Conservation (phyloP, 1,140 invertebrate species). For the Drosophila tani region DNA sequence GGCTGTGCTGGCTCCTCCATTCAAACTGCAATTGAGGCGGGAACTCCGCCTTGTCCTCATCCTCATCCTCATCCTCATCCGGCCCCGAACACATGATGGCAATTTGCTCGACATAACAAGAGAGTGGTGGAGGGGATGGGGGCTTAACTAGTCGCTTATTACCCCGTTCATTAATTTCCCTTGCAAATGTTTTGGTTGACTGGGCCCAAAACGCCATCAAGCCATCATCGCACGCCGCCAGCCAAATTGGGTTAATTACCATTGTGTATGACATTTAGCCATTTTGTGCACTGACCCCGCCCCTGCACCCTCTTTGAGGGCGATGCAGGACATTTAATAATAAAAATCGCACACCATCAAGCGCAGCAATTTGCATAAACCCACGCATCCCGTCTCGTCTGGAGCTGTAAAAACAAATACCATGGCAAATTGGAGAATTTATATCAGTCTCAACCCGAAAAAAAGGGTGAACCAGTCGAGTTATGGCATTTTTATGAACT, state of each 20-base stretch:
- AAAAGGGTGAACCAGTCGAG: slow-evolving; percentile 34
- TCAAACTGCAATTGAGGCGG: slow-evolving; percentile 31
- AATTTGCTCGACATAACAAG: slow-evolving; percentile 55
- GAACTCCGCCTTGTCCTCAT: neutral
- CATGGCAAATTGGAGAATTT: slow-evolving; percentile 69
- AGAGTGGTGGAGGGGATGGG: neutral
- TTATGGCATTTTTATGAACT: slow-evolving; percentile 74
- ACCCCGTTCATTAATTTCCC: slow-evolving; percentile 66
- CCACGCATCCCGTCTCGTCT: slow-evolving; percentile 39
- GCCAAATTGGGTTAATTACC: slow-evolving; percentile 75
- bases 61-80: neutral
- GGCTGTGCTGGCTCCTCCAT: slow-evolving; percentile 15
- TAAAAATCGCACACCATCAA: slow-evolving; percentile 64
- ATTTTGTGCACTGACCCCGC: slow-evolving; percentile 37
- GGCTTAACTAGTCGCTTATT: slow-evolving; percentile 24
- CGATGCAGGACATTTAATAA: slow-evolving; percentile 14
- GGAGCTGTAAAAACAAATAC: slow-evolving; percentile 69
- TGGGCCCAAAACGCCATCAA: slow-evolving; percentile 31
- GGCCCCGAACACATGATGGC: slow-evolving; percentile 41
- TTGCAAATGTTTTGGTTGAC: slow-evolving; percentile 49
- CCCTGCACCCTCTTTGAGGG: neutral
- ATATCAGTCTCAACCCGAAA: slow-evolving; percentile 16
- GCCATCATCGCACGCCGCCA: slow-evolving; percentile 51
- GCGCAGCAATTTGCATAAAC: slow-evolving; percentile 68
- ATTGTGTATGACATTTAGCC: slow-evolving; percentile 63